A percentile compares a stretch with the other conserved stretches of the same genome.
Evolutionary conservation across 2,797 vertebrate genomes (phyloP).

Genomic region (Rhynchotus rufescens): DNA sequence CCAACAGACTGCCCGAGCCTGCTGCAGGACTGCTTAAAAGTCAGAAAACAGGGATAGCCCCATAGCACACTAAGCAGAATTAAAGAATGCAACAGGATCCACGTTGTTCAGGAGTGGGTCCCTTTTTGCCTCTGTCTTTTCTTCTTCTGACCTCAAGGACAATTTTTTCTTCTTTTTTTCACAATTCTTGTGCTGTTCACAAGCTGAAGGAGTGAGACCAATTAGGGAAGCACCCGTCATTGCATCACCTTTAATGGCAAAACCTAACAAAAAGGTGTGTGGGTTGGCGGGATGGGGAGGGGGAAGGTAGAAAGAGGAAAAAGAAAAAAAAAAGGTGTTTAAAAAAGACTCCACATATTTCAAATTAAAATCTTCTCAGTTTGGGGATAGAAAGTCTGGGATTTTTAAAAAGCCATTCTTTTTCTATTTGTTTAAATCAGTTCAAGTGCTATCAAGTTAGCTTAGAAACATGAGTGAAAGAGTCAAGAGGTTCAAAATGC

Average conservation of each 20-base stretch:
- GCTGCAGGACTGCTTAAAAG: neutral
- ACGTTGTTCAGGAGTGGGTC: neutral
- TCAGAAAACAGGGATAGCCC: neutral
- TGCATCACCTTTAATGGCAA: neutral
- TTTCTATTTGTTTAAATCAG: neutral
- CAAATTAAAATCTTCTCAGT: neutral
- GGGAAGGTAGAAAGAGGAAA: too few relatives aligned
- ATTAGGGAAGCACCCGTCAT: neutral
- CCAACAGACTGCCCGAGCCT: neutral
- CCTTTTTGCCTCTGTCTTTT: neutral
- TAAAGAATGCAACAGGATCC: neutral
- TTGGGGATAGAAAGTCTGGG: neutral
- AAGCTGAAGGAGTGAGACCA: neutral
- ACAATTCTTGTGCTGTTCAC: neutral
- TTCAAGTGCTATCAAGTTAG: neutral
- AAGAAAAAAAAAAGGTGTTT: fast-evolving
- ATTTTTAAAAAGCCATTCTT: neutral
- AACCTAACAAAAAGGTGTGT: neutral
- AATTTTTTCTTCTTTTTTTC: neutral
- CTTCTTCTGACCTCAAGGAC: neutral
- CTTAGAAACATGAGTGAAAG: neutral
- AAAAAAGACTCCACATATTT: neutral
- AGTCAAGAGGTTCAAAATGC: constrained; percentile 25
- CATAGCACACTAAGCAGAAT: neutral
- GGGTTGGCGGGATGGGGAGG: too few relatives aligned